Conservation (phyloP, 2,797 vertebrate genomes). For the Diplodus puntazzo region DNA sequence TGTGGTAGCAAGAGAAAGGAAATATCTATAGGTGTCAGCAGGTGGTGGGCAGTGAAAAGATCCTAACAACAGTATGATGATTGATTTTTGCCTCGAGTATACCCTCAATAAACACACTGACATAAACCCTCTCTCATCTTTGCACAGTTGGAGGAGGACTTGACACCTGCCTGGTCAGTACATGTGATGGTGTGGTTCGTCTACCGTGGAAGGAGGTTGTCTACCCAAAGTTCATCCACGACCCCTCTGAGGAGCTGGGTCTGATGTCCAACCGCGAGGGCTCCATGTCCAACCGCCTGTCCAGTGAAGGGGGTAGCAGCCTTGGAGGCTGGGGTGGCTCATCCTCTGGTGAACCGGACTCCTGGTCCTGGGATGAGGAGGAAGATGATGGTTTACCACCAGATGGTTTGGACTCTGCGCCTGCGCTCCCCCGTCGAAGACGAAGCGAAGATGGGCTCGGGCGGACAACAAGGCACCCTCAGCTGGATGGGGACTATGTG, state of each 20-base stretch:
- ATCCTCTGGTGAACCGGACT: conserved; percentile 84
- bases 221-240: conserved; percentile 93
- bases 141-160: conserved; percentile 82
- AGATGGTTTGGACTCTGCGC: conserved; percentile 66
- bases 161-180: conserved; percentile 91
- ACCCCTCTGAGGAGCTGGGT: conserved; percentile 81
- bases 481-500: conserved; percentile 89
- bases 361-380: conserved; percentile 87
- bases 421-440: conserved; percentile 67
- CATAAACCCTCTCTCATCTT: not conserved
- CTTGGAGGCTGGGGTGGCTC: conserved; percentile 81
- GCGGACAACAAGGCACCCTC: conserved; percentile 61
- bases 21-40: conserved; percentile 1
- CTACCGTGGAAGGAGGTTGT: conserved; percentile 92
- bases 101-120: not conserved
- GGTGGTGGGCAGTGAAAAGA: conserved; percentile 6
- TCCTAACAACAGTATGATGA: not conserved
- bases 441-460: conserved; percentile 80
- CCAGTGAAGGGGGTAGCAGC: conserved; percentile 80
- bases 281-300: conserved; percentile 51
- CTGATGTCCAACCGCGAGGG: conserved; percentile 68
- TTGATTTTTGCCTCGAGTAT: not conserved
- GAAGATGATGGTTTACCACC: conserved; percentile 77
- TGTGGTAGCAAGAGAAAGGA: not conserved
- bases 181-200: conserved; percentile 89